A percentile compares a stretch with the other conserved stretches of the same genome.
Evolutionary conservation across 2,888 invertebrate genomes (phyloP).

Genomic region (Tenodera sinensis): DNA sequence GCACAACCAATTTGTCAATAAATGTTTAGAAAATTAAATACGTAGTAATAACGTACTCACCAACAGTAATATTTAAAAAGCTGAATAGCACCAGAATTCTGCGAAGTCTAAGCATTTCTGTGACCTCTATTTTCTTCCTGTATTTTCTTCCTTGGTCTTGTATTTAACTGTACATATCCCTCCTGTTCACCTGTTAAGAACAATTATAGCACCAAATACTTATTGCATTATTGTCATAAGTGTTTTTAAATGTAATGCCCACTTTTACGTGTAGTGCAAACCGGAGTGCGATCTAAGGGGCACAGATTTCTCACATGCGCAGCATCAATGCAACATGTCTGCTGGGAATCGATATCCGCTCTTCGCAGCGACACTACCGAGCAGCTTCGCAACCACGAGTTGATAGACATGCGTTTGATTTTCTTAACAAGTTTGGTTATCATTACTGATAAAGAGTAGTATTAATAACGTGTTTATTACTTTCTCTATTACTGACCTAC

Average conservation of each 20-base stretch:
- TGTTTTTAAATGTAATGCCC: not conserved
- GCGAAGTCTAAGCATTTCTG: not conserved
- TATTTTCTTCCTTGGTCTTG: not conserved
- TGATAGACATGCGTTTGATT: not conserved
- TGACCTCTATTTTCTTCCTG: not conserved
- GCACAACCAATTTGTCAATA: too few species aligned
- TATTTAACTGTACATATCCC: not conserved
- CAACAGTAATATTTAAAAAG: not conserved
- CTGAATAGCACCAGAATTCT: not conserved
- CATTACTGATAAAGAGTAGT: too few species aligned
- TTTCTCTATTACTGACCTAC: too few species aligned
- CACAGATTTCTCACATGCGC: not conserved
- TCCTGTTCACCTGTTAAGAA: not conserved
- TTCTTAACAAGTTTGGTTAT: not conserved
- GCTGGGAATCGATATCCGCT: not conserved
- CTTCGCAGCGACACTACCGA: not conserved
- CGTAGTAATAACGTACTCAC: not conserved
- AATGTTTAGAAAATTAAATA: not conserved
- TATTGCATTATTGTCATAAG: not conserved
- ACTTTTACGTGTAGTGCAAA: not conserved
- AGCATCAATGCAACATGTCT: not conserved
- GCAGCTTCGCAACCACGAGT: not conserved
- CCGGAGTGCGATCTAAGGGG: not conserved
- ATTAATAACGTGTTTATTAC: too few species aligned
- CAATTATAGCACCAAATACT: not conserved